These are phyloP conservation scores for Phaedon cochleariae DNA, from an alignment of 2,888 invertebrate species.

Conservation along the genomic window DNA sequence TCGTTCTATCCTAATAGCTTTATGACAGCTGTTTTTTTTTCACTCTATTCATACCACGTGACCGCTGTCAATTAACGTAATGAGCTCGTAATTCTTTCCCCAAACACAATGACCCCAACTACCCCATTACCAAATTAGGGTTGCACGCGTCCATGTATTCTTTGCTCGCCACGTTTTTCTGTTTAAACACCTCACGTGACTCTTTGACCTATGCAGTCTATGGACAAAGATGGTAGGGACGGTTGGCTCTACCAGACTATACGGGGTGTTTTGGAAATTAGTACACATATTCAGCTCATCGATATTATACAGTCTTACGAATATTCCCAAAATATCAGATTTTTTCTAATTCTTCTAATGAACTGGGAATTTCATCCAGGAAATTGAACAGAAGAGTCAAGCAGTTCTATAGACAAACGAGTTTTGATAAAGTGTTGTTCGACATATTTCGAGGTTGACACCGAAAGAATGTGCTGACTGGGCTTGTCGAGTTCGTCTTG, in stretches of 20 bases:
- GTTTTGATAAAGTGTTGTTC: too few species aligned
- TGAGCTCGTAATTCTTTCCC: constrained; percentile 50
- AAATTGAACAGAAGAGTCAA: too few species aligned
- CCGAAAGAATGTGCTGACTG: too few species aligned
- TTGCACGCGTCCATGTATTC: constrained; percentile 45
- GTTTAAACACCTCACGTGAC: constrained; percentile 49
- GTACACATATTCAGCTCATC: too few species aligned
- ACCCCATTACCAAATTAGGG: constrained; percentile 51
- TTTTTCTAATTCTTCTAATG: too few species aligned
- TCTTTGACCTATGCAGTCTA: constrained; percentile 22
- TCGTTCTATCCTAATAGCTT: neutral
- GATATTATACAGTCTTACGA: too few species aligned
- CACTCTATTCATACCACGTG: constrained; percentile 29
- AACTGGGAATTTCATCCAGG: too few species aligned
- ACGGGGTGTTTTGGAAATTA: neutral
- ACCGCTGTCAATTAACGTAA: constrained; percentile 50
- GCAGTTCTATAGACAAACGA: too few species aligned
- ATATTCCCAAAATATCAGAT: too few species aligned
- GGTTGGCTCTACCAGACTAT: neutral
- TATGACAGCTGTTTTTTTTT: constrained; percentile 27
- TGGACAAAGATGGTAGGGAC: constrained; percentile 18
- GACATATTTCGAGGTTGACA: too few species aligned
- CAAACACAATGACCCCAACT: constrained; percentile 42
- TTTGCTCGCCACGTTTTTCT: constrained; percentile 45
- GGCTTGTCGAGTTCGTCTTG: too few species aligned